Conservation (phyloP, 1,140 invertebrate species). For the Homarus americanus region DNA sequence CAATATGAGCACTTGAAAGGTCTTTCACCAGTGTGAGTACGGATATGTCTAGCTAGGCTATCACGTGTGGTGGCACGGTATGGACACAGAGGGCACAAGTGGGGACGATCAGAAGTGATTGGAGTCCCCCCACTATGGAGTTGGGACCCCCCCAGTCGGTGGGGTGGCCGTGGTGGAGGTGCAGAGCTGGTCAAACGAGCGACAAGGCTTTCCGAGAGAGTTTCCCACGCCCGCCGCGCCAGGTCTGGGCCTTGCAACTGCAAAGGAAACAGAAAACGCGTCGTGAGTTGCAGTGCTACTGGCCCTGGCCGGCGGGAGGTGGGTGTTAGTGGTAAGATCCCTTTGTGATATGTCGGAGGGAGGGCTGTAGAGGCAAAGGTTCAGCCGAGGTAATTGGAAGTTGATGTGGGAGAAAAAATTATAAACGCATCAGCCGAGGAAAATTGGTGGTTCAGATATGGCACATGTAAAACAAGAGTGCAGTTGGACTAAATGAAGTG, state of each 20-base stretch:
- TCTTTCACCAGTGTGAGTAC: slow-evolving; percentile 74
- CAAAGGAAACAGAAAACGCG: slow-evolving; percentile 64
- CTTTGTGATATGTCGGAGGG: background rate
- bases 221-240: slow-evolving; percentile 63
- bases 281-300: slow-evolving; percentile 50
- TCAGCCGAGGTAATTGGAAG: background rate
- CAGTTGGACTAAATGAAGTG: background rate
- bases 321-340: background rate
- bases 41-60: slow-evolving; percentile 81
- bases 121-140: background rate
- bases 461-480: background rate
- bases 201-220: slow-evolving; percentile 52
- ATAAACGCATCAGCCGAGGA: background rate
- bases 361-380: background rate
- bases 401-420: background rate
- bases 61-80: slow-evolving; percentile 81
- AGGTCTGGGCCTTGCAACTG: slow-evolving; percentile 66
- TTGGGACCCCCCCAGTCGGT: background rate
- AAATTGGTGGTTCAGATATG: background rate
- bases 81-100: slow-evolving; percentile 81
- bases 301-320: slow-evolving; percentile 27
- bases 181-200: slow-evolving; percentile 33
- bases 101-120: slow-evolving; percentile 76
- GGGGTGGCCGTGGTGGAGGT: background rate
- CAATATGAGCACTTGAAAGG: slow-evolving; percentile 83